Conservation (phyloP, 2,888 invertebrate species). For the Plebejus anna region DNA sequence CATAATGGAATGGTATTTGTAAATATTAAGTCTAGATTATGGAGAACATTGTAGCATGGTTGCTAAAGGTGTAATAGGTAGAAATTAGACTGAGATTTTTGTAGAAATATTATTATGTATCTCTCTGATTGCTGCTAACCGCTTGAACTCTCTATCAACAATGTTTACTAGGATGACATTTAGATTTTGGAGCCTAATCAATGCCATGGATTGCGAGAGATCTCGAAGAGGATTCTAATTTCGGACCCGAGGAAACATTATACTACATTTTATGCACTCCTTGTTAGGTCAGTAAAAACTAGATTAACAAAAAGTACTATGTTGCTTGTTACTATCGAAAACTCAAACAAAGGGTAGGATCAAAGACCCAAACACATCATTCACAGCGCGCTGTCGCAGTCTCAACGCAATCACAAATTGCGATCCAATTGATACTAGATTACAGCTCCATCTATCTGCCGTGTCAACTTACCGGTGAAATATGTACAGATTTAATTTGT, state of each 20-base stretch:
- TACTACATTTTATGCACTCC: no score
- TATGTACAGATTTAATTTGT: neutral
- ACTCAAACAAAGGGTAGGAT: neutral
- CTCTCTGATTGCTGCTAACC: no score
- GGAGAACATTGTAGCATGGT: neutral
- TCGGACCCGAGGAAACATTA: no score
- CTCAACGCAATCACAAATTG: conserved; percentile 45
- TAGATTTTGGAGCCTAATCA: no score
- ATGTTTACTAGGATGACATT: no score
- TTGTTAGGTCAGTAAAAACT: no score
- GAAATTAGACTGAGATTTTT: no score
- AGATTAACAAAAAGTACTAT: no score
- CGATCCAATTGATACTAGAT: conserved; percentile 50
- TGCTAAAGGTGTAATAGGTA: neutral
- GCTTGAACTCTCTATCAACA: no score
- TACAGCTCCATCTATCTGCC: conserved; percentile 51
- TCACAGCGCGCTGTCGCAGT: conserved; percentile 34
- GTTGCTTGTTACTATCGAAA: neutral
- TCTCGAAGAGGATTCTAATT: no score
- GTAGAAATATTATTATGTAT: no score
- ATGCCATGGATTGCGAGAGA: no score
- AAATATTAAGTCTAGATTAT: neutral
- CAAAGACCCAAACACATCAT: conserved; percentile 32
- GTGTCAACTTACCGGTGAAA: conserved; percentile 35
- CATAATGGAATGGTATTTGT: conserved; percentile 15